Base-by-base conservation (phyloP, 2,797 vertebrate genomes). In the Notolabrus celidotus region DNA sequence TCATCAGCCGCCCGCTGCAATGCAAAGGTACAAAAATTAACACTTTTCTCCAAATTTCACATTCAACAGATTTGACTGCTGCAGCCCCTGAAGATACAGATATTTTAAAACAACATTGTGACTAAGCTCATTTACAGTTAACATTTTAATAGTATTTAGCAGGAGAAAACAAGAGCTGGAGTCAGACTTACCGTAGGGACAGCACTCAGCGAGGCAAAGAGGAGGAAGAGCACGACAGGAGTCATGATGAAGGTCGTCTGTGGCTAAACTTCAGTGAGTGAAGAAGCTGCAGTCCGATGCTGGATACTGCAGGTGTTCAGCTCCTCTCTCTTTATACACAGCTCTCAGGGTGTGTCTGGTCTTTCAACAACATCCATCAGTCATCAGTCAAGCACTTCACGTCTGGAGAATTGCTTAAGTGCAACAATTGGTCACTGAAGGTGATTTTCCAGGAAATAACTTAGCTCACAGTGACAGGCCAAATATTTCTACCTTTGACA, bases 111-210 rank as follows among this genome's bases (percentile, higher is more conserved):
- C 31, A 8, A 29, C 29, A 31, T 7, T 7, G 7, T 31, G 29
- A 31, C 29, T 31, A 29, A 31, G 29, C 29, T 4, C 8, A 31
- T 39, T 2, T 3, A 39, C 14, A 14, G 34, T 4, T 12, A n/a
- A n/a, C n/a, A n/a, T n/a, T 31, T 31, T 4, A 31, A 49, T 15
- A 2, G 15, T 49, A 7, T 8, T 29, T 49, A 9, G 31, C 2
- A 27, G 49, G 11, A 23, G 15, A 16, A 7, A 19, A 12, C 2
- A 23, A 19, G 1, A 8, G 16, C 16, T 17, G 0, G 14, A 25
- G 9, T 55, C 23, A 41, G 8, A 54, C 77, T 61, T 45, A 84
- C 85, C 20, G n/a, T 1, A 58, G 51, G 31, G 41, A 46, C 0
- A 1, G 20, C 15, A 0, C 12, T 38, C 61, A 78, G 0, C 0